Percentiles rank a stretch among this genome's conserved stretches.
phyloP scores from a whole-genome alignment of 1,140 invertebrate species.

The Scylla paramamosain region DNA sequence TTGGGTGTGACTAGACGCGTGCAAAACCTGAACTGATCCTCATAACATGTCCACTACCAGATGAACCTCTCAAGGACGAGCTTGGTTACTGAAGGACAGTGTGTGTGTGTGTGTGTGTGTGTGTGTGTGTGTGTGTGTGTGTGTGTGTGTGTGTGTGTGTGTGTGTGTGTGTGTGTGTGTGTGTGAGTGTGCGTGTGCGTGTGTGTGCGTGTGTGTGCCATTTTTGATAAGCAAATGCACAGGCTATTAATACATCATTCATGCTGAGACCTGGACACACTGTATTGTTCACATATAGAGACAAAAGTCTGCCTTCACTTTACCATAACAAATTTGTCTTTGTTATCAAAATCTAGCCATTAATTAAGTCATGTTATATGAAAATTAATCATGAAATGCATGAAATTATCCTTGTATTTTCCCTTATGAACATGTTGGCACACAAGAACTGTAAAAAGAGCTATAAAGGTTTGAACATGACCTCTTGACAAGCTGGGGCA shows the following conservation, averaged over 20 bases:
- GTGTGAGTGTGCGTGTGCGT: background rate
- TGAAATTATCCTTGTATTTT: background rate
- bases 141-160: background rate
- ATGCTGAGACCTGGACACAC: background rate
- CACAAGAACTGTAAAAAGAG: conserved; percentile 34
- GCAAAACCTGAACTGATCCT: conserved; percentile 73
- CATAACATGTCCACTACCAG: conserved; percentile 54
- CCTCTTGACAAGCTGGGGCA: background rate
- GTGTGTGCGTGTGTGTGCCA: background rate
- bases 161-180: conserved; percentile 7
- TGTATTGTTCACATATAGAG: background rate
- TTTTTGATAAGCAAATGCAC: background rate
- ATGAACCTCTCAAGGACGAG: conserved; percentile 52
- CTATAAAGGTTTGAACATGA: background rate
- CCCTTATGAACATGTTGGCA: conserved; percentile 53
- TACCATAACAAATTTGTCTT: background rate
- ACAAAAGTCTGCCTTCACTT: background rate
- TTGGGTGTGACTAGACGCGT: conserved; percentile 75
- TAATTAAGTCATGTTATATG: background rate
- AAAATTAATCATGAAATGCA: no score
- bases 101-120: background rate
- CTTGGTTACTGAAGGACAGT: conserved; percentile 57
- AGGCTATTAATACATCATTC: background rate
- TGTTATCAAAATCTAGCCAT: background rate
- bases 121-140: background rate